Percentiles rank a stretch among this genome's conserved stretches.
Conservation (phyloP, 2,113 vertebrate genomes). For the Leptobrachium ailaonicum region DNA sequence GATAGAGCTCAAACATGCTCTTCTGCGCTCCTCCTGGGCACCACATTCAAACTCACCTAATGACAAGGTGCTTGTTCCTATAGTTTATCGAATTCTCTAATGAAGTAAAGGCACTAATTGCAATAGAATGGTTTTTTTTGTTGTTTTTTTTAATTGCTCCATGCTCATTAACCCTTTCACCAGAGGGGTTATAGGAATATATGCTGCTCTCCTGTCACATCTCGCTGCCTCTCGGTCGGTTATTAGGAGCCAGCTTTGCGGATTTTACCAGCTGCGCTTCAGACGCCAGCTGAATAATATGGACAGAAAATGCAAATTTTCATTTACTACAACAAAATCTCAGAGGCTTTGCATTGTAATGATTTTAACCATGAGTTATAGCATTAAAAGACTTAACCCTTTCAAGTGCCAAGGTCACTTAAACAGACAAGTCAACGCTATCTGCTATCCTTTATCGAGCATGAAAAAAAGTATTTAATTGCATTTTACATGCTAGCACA, state of each 20-base stretch:
- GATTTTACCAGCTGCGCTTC: background rate
- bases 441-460: too few relatives aligned
- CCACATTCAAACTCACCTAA: constrained; percentile 19
- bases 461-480: too few relatives aligned
- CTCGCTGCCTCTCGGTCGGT: background rate
- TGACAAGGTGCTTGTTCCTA: background rate
- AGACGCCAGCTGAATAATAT: background rate
- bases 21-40: background rate
- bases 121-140: background rate
- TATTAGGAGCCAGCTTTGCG: background rate
- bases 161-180: constrained; percentile 16
- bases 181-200: background rate
- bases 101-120: constrained; percentile 6
- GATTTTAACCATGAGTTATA: background rate
- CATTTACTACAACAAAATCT: background rate
- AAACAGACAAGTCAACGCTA: too few relatives aligned
- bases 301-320: background rate
- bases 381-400: background rate
- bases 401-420: background rate
- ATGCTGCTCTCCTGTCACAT: background rate
- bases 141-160: background rate
- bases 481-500: too few relatives aligned
- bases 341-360: background rate
- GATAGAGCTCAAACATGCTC: constrained; percentile 29
- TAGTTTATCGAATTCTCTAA: background rate